A percentile compares a stretch with the other conserved stretches of the same genome.
These are phyloP conservation scores for Diachasmimorpha longicaudata DNA, from an alignment of 1,140 invertebrate genomes.

Conservation along the genomic window DNA sequence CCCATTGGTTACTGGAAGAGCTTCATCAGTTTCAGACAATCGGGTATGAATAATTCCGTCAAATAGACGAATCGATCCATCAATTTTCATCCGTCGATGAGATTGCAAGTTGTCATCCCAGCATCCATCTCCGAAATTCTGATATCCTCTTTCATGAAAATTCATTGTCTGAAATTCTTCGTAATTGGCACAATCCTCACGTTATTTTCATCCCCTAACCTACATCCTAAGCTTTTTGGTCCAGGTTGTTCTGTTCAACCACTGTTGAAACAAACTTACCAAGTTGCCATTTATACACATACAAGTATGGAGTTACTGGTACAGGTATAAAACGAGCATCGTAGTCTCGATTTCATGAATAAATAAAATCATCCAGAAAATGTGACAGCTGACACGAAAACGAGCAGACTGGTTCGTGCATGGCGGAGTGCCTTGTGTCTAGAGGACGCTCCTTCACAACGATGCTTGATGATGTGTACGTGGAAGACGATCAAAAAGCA, in stretches of 20 bases:
- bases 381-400: constrained; percentile 59
- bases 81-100: not conserved
- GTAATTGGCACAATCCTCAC: constrained; percentile 52
- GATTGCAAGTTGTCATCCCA: not conserved
- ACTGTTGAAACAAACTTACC: not conserved
- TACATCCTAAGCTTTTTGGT: constrained; percentile 38
- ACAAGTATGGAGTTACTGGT: not conserved
- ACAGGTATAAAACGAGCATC: constrained; percentile 24
- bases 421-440: constrained; percentile 56
- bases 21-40: not conserved
- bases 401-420: constrained; percentile 56
- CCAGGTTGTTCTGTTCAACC: not conserved
- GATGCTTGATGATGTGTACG: not conserved
- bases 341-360: constrained; percentile 54
- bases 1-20: not conserved
- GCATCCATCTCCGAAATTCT: not conserved
- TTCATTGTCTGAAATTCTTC: not conserved
- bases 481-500: not conserved
- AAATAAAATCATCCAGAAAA: constrained; percentile 57
- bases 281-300: not conserved
- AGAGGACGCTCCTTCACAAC: constrained; percentile 17
- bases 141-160: too few relatives aligned
- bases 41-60: not conserved
- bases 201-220: constrained; percentile 58
- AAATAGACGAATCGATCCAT: not conserved